Evolutionary conservation across 2,888 invertebrate species (phyloP), one percentile per base, ranked within the genome.

Genomic region (Colletes collaris): DNA sequence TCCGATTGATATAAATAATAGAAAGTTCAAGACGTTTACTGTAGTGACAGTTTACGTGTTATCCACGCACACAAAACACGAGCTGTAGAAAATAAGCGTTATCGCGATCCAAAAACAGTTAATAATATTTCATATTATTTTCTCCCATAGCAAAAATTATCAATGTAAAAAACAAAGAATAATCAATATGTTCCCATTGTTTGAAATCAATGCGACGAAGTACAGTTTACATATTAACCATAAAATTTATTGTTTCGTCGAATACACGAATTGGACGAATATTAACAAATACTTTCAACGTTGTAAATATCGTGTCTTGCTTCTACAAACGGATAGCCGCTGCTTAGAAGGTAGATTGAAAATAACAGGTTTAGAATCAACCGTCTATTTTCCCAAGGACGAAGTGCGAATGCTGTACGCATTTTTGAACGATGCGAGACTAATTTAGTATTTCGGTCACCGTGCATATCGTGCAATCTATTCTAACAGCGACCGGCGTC

Each of bases 31-130:
- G 10, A 37, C n/a, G 13, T 60, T 63, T 37, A 2, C 40, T 10
- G 56, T 37, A 13, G n/a, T 40, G 13, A 49, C 16, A 2, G 13
- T 52, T 65, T 40, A n/a, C 13, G 46, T 46, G 44, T 67, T 67
- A 59, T 75, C 5, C n/a, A 49, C 37, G 11, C 53, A 44, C 69
- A 78, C 35, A 55, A 66, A 68, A 5, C 10, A 27, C 16, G 40
- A 37, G 13, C 55, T 44, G 16, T 37, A 37, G 46, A 10, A 37
- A 0, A 16, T 11, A 5, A 19, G 35, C 16, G 46, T 50, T 71
- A 49, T 50, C 50, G 40, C 52, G 46, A 53, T 58, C 56, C 58
- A 58, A 44, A 59, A 63, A 62, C 62, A 70, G 63, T 79, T 79
- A 63, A 27, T 62, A 46, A 62, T 49, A 46, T 35, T 55, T 52